Evolutionary conservation across 2,113 vertebrate genomes (phyloP).

Genomic region (Hepsetus odoe): DNA sequence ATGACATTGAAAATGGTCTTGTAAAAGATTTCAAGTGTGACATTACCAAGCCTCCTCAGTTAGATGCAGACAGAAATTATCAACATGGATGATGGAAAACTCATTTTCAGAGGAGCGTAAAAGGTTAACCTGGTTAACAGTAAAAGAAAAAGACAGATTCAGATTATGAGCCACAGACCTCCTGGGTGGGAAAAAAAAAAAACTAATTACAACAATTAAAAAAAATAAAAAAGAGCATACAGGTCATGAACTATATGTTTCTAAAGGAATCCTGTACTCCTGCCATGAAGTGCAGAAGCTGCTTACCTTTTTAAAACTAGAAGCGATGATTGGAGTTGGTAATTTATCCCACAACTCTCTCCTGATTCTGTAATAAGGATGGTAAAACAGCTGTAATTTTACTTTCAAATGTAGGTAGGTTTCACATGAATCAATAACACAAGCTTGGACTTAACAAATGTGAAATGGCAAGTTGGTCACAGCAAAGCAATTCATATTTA

Average conservation of each 20-base stretch:
- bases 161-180: neutral
- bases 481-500: too few species aligned
- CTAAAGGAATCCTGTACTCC: neutral
- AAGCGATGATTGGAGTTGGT: constrained; percentile 49
- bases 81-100: constrained; percentile 36
- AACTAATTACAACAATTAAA: too few species aligned
- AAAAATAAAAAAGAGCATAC: too few species aligned
- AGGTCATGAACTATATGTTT: too few species aligned
- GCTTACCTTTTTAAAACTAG: constrained; percentile 52
- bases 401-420: neutral
- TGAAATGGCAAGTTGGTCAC: too few species aligned
- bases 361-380: constrained; percentile 58
- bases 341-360: constrained; percentile 60
- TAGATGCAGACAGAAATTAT: neutral
- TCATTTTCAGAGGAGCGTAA: constrained; percentile 17
- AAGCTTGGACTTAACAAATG: too few species aligned
- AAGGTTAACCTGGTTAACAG: constrained; percentile 45
- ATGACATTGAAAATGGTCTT: neutral
- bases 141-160: neutral
- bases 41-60: constrained; percentile 55
- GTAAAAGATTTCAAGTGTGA: neutral
- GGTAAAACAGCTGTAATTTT: neutral
- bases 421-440: neutral
- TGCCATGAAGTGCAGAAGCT: neutral
- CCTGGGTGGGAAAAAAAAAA: neutral